phyloP scores from a whole-genome alignment of 2,113 vertebrate species.

The Cyphomyrus plagiostoma region DNA sequence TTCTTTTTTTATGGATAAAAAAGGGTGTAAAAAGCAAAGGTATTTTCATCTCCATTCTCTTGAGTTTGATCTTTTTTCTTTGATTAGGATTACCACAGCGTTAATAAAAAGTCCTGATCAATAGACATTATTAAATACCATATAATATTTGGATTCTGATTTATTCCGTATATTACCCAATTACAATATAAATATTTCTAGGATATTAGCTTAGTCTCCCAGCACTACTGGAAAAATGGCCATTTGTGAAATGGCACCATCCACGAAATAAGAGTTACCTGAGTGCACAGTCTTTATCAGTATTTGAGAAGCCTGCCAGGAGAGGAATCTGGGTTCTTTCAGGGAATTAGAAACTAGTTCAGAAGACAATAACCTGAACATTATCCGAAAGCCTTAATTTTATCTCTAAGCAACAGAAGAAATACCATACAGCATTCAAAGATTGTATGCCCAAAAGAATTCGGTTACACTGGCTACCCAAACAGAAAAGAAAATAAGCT shows the following conservation, averaged over 20 bases:
- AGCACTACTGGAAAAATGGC: not conserved
- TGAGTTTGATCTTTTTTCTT: not conserved
- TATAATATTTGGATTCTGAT: not conserved
- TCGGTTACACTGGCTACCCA: not conserved
- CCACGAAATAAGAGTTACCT: not conserved
- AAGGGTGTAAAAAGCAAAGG: not conserved
- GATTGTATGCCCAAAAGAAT: not conserved
- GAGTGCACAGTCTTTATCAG: not conserved
- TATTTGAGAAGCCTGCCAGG: not conserved
- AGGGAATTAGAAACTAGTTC: slow-evolving; percentile 6
- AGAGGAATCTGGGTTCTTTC: slow-evolving; percentile 17
- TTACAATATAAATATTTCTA: not conserved
- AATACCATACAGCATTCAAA: not conserved
- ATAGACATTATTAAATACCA: not conserved
- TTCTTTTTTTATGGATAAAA: not conserved
- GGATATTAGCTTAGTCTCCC: not conserved
- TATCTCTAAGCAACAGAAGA: slow-evolving; percentile 7
- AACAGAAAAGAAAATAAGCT: not conserved
- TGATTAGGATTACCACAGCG: not conserved
- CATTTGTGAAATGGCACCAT: not conserved
- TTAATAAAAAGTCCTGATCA: not conserved
- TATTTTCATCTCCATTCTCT: not conserved
- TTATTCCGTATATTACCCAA: not conserved
- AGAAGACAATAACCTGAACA: slow-evolving; percentile 8
- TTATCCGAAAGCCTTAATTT: not conserved